Conservation (phyloP, 2,113 vertebrate species). For the Aix galericulata region DNA sequence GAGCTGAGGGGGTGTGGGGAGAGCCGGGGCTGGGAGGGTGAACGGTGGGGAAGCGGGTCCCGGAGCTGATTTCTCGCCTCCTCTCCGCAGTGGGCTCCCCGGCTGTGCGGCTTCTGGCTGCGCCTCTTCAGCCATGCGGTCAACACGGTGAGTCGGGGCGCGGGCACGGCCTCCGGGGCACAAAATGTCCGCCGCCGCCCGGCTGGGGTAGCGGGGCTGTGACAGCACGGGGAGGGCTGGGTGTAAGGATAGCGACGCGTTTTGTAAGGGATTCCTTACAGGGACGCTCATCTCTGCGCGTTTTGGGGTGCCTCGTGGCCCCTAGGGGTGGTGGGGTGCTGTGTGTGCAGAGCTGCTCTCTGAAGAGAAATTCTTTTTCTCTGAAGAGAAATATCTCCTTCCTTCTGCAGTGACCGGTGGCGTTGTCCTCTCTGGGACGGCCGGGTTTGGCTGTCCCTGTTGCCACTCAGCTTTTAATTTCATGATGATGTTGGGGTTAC, state of each 20-base stretch:
- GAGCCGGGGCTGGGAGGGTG: not conserved
- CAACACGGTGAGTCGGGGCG: constrained; percentile 45
- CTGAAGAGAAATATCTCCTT: not conserved
- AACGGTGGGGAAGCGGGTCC: not conserved
- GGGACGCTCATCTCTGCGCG: not conserved
- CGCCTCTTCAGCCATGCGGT: constrained; percentile 35
- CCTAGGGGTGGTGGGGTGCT: rapidly evolving
- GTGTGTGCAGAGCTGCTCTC: not conserved
- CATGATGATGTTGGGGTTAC: not conserved
- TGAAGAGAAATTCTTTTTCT: not conserved
- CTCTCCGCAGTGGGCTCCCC: constrained; percentile 36
- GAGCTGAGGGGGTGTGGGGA: not conserved
- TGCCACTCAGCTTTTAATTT: not conserved
- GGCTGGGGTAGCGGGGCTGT: not conserved
- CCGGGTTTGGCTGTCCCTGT: not conserved
- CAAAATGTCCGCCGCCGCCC: no score
- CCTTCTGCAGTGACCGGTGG: rapidly evolving
- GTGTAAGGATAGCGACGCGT: not conserved
- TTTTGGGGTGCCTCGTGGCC: rapidly evolving
- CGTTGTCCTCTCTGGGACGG: rapidly evolving
- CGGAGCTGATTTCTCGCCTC: not conserved
- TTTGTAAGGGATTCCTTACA: not conserved
- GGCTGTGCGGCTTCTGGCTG: constrained; percentile 36
- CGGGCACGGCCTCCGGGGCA: not conserved
- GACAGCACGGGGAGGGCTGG: not conserved